Evolutionary conservation across 2,797 vertebrate genomes (phyloP).

Genomic region (Peromyscus melanophrys): DNA sequence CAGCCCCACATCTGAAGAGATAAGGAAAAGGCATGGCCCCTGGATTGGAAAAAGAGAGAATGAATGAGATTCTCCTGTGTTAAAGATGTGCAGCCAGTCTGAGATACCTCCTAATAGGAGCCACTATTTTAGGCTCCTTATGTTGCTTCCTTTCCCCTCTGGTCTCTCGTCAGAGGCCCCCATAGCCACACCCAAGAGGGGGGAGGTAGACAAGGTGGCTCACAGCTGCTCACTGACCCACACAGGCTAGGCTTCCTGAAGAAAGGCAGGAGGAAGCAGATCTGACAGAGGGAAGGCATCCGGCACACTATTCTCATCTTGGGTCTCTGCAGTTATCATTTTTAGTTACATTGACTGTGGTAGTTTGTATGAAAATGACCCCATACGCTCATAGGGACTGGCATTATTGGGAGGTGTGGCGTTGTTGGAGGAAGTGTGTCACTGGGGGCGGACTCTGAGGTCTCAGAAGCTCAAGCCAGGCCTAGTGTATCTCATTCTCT

Average conservation of each 20-base stretch:
- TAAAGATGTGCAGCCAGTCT: neutral
- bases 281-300: neutral
- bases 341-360: neutral
- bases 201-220: neutral
- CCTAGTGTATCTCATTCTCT: neutral
- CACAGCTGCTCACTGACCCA: neutral
- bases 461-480: neutral
- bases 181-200: neutral
- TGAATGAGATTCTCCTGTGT: neutral
- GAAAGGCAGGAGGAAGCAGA: neutral
- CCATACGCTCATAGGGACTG: neutral
- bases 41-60: neutral
- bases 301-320: too few relatives aligned
- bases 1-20: neutral
- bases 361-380: neutral
- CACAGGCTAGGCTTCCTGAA: neutral
- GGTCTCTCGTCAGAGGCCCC: neutral
- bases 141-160: neutral
- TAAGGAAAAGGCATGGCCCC: neutral
- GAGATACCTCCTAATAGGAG: neutral
- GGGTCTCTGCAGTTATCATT: neutral
- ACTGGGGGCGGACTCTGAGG: neutral
- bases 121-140: too few relatives aligned
- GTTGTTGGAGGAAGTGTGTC: neutral
- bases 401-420: neutral